phyloP scores from a whole-genome alignment of 2,797 vertebrate species.

The Glyptemys insculpta region DNA sequence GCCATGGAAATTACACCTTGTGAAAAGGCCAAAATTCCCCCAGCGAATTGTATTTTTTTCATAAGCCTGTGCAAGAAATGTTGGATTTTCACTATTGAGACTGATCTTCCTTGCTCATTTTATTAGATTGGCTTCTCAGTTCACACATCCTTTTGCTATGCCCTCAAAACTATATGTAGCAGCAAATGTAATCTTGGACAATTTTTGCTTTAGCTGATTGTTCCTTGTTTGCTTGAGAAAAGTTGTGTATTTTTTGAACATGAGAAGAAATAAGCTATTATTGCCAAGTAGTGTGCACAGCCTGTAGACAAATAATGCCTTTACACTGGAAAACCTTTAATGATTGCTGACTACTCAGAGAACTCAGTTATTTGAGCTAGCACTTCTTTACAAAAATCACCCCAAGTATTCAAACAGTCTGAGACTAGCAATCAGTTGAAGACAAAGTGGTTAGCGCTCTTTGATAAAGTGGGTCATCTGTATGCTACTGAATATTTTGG shows the following conservation, averaged over 20 bases:
- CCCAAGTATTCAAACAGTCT: neutral
- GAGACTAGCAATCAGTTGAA: conserved; percentile 30
- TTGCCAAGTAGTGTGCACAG: neutral
- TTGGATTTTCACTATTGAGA: neutral
- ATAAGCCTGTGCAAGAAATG: conserved; percentile 20
- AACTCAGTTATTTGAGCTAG: conserved; percentile 29
- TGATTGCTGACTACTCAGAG: conserved; percentile 1
- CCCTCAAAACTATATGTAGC: neutral
- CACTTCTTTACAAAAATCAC: conserved; percentile 18
- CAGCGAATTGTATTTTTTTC: conserved; percentile 32
- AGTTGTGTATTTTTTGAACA: conserved; percentile 38
- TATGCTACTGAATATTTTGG: conserved; percentile 40
- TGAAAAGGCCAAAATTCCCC: conserved; percentile 54
- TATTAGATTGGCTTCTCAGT: conserved; percentile 6
- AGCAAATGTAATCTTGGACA: neutral
- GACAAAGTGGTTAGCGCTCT: conserved; percentile 20
- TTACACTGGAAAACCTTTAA: conserved; percentile 48
- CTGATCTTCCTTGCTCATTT: conserved; percentile 36
- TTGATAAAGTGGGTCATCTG: conserved; percentile 23
- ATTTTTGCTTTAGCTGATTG: conserved; percentile 24
- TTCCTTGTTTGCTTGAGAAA: conserved; percentile 40
- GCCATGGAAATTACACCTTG: conserved; percentile 59
- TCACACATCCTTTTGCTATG: conserved; percentile 10
- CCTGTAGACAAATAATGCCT: conserved; percentile 42
- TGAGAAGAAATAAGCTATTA: conserved; percentile 6